phyloP scores from a whole-genome alignment of 1,140 invertebrate species.

The Cydia amplana region DNA sequence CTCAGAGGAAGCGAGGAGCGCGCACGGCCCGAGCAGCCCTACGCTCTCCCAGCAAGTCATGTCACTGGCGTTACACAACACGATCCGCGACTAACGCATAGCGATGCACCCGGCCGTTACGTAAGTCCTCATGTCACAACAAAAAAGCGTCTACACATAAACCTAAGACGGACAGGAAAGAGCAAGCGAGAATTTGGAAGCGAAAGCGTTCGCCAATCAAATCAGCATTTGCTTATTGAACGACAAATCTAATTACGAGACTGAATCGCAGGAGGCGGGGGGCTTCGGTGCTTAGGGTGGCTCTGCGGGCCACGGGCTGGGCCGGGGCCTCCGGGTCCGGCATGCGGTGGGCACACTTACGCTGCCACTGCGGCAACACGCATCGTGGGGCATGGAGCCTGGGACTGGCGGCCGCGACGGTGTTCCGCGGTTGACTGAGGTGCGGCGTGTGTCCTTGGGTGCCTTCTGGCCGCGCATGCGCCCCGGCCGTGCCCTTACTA shows the following conservation, averaged over 20 bases:
- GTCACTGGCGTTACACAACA: constrained; percentile 44
- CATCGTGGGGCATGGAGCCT: constrained; percentile 51
- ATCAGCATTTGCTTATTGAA: constrained; percentile 74
- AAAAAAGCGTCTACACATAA: constrained; percentile 70
- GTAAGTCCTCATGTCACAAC: constrained; percentile 61
- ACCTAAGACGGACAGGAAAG: constrained; percentile 60
- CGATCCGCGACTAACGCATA: constrained; percentile 47
- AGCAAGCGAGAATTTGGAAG: constrained; percentile 74
- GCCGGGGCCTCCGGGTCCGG: constrained; percentile 54
- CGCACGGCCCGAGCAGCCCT: constrained; percentile 76
- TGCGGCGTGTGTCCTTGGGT: constrained; percentile 71
- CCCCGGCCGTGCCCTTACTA: constrained; percentile 58
- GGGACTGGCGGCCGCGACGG: constrained; percentile 62
- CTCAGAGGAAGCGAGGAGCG: constrained; percentile 74
- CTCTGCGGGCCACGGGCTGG: constrained; percentile 57
- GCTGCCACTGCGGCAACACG: constrained; percentile 65
- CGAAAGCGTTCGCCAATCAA: constrained; percentile 75
- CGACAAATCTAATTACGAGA: constrained; percentile 77
- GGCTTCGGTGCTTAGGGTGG: constrained; percentile 70
- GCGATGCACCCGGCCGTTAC: constrained; percentile 64
- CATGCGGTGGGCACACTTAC: constrained; percentile 59
- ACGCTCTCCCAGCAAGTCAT: constrained; percentile 80
- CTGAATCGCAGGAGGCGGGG: constrained; percentile 75
- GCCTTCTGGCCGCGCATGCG: constrained; percentile 58
- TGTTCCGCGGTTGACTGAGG: constrained; percentile 73